phyloP scores from a whole-genome alignment of 2,797 vertebrate species.

The Percopsis omiscomaycus region DNA sequence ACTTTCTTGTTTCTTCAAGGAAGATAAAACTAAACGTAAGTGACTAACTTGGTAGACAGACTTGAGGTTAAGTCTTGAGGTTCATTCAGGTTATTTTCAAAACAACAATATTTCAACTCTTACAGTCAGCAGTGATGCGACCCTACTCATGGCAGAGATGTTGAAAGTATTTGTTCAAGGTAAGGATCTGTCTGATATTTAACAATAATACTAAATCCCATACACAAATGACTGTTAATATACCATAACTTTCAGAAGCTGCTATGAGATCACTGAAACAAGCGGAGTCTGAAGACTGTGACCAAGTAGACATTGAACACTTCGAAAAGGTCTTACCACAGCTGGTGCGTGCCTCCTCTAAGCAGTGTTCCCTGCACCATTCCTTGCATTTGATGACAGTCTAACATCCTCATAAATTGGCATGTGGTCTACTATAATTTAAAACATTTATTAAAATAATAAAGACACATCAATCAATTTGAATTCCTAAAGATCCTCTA shows the following conservation, averaged over 20 bases:
- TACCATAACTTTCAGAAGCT: constrained; percentile 65
- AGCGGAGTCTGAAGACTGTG: constrained; percentile 74
- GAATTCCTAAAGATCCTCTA: too few species aligned
- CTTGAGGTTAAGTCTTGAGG: background rate
- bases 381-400: background rate
- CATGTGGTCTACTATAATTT: too few species aligned
- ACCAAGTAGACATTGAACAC: constrained; percentile 77
- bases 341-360: constrained; percentile 62
- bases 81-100: background rate
- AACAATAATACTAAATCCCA: too few species aligned
- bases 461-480: too few species aligned
- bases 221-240: background rate
- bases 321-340: constrained; percentile 82
- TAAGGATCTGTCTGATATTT: constrained; percentile 33
- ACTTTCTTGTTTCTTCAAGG: constrained; percentile 70
- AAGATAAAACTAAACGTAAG: constrained; percentile 79
- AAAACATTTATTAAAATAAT: too few species aligned
- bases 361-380: background rate
- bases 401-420: background rate
- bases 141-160: constrained; percentile 74
- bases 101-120: background rate
- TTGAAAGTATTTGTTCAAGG: constrained; percentile 78
- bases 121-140: constrained; percentile 71
- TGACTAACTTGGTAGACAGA: background rate
- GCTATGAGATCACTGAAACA: constrained; percentile 76